phyloP scores from a whole-genome alignment of 2,113 vertebrate genomes.

The Aplodontia rufa region DNA sequence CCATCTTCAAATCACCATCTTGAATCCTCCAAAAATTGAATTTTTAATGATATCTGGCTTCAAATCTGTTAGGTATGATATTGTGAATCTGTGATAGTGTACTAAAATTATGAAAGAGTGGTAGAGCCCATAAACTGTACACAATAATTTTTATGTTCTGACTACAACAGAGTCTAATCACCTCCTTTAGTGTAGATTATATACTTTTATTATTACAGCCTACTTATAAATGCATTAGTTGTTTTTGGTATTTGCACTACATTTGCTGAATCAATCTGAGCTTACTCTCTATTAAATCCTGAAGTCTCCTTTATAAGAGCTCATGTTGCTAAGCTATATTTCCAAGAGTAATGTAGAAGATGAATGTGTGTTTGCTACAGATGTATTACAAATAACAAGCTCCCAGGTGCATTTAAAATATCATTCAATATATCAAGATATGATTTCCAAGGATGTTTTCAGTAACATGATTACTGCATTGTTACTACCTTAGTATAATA shows the following conservation, averaged over 20 bases:
- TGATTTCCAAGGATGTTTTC: constrained; percentile 18
- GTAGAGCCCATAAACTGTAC: background rate
- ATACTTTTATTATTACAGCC: constrained; percentile 30
- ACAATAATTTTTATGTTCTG: background rate
- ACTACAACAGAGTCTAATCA: constrained; percentile 8
- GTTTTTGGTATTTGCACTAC: constrained; percentile 15
- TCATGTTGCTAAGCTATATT: constrained; percentile 35
- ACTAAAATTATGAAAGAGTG: background rate
- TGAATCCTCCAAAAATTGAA: too few species aligned
- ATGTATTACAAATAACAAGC: constrained; percentile 48
- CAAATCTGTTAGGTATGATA: background rate
- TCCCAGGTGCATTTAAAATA: constrained; percentile 42
- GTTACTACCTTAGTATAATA: background rate
- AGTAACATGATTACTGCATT: constrained; percentile 25
- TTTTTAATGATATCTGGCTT: background rate
- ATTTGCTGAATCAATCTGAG: constrained; percentile 44
- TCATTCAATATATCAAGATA: constrained; percentile 18
- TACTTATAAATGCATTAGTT: constrained; percentile 24
- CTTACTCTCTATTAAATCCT: constrained; percentile 23
- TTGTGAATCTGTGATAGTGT: background rate
- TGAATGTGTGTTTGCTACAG: constrained; percentile 39
- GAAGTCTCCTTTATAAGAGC: background rate
- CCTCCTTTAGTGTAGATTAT: background rate
- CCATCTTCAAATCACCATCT: too few species aligned
- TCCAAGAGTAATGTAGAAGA: constrained; percentile 31